Base-by-base conservation (phyloP, 2,113 vertebrate genomes). In the Tupaia tana region DNA sequence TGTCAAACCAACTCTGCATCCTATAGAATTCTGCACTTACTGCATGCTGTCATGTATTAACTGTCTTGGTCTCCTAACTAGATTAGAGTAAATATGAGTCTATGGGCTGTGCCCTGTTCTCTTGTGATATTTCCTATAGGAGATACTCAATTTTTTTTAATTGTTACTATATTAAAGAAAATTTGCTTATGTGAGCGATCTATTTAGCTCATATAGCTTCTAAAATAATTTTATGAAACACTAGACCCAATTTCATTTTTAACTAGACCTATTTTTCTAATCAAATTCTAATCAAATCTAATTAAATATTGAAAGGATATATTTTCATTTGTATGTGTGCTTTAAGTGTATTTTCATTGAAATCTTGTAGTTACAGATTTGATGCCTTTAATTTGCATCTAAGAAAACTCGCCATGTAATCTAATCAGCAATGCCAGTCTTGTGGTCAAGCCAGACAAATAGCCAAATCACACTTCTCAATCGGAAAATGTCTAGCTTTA, bases 401-500 rank as follows among this genome's bases (percentile, higher is more conserved):
- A n/a, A 63, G 89, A 52, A 69, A 66, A 80, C 8, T 59, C 93
- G 56, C 56, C 25, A 8, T 27, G 29, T 63, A 93, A 80, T 80
- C 27, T 83, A 64, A 69, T 4, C 18, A 56, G 31, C 43, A 90
- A 84, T 90, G 29, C 34, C 59, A 64, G 7, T 70, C 31, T 10
- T 78, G 61, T 75, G 52, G n/a, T 74, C 29, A 64, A 93, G 59
- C 20, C 25, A 78, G 82, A 29, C 9, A 83, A 64, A 77, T 7
- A 61, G 70, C 18, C 43, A 87, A 71, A 64, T 73, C 14, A 91
- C 52, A 80, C 29, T 10, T 52, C 43, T 59, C 20, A 25, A 7
- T 86, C 16, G 90, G 86, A 31, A 92, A 86, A 91, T 79, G 16
- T 29, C 59, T 80, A 61, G 43, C 34, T 93, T 94, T 61, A 89